These are phyloP conservation scores for Drosophila differens DNA, from an alignment of 2,888 invertebrate genomes.

Conservation along the genomic window DNA sequence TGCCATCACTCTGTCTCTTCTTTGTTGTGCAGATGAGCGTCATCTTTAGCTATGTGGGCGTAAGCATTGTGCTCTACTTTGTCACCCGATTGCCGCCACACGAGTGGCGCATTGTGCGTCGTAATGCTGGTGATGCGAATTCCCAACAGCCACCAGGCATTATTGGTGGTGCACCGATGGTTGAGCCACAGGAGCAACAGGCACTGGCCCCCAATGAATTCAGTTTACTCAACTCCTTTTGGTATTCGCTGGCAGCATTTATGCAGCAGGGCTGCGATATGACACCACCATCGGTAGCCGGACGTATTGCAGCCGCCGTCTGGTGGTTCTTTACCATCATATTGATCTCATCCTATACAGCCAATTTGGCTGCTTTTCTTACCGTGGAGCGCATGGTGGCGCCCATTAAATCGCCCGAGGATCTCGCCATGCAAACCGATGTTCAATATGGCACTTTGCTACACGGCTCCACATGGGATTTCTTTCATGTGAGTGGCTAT, in stretches of 20 bases:
- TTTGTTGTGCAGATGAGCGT: slow-evolving; percentile 87
- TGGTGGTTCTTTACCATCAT: slow-evolving; percentile 99
- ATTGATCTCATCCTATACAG: slow-evolving; percentile 98
- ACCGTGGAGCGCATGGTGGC: slow-evolving; percentile 98
- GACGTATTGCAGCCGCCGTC: slow-evolving; percentile 97
- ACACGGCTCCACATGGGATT: slow-evolving; percentile 93
- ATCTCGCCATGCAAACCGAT: slow-evolving; percentile 95
- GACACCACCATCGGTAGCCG: slow-evolving; percentile 91
- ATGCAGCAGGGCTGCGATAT: slow-evolving; percentile 99
- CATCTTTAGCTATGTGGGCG: slow-evolving; percentile 96
- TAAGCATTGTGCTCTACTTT: slow-evolving; percentile 98
- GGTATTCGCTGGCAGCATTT: slow-evolving; percentile 98
- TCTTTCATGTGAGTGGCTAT: slow-evolving; percentile 87
- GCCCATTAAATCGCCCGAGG: slow-evolving; percentile 96
- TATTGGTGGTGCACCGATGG: slow-evolving; percentile 72
- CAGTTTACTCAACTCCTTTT: slow-evolving; percentile 97
- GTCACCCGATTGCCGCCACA: slow-evolving; percentile 98
- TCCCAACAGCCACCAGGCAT: slow-evolving; percentile 82
- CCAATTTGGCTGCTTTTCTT: slow-evolving; percentile 98
- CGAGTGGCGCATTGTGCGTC: slow-evolving; percentile 94
- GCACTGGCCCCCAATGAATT: slow-evolving; percentile 90
- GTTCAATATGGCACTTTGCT: slow-evolving; percentile 94
- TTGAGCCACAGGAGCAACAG: slow-evolving; percentile 30
- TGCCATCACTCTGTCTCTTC: slow-evolving; percentile 1
- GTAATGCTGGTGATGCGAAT: slow-evolving; percentile 45